Base-by-base conservation (phyloP, 2,888 invertebrate species). In the Drosophila setosimentum region DNA sequence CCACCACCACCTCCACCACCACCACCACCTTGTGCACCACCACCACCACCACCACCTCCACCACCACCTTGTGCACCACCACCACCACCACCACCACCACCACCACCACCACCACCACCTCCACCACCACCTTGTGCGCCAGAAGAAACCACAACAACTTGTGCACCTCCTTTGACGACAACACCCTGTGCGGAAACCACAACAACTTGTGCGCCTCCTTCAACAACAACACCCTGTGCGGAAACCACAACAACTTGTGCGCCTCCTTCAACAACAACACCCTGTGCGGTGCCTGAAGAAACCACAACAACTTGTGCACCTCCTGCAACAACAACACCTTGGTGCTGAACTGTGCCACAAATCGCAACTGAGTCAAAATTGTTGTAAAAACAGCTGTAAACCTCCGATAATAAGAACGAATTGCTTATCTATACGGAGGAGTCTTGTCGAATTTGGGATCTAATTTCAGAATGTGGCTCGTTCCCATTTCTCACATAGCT, bases 271-370 rank as follows among this genome's bases (percentile, higher is more conserved):
- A 35, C 29, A 11, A 50, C 53, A 29, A 42, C 62, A 49, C 18
- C 68, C 1, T n/a, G 42, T 27, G 11, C 42, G 11, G 11, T 11
- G 13, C 51, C 68, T 2, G n/a, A 35, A 18, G 35, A 48, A 5
- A 18, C 60, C 6, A 16, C 24, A 2, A 27, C 32, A 13, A 29
- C 68, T 0, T 53, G 50, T 18, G 27, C 32, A 21, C 37, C 29
- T 10, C 33, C 33, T 40, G 10, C 1, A 2, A n/a, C n/a, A 30
- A 7, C 8, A 29, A 13, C 49, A 24, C 16, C 29, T 33, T 68
- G 21, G 85, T 87, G 3, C 33, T 48, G 7, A 85, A 77, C 58
- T 85, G 87, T 65, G 50, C 76, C 7, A 82, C 82, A 4, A 50
- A 69, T 32, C 85, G 85, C 11, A 80, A 80, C 63, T 84, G 27